Conservation (phyloP, 2,888 invertebrate species). For the Apodemia duryi region DNA sequence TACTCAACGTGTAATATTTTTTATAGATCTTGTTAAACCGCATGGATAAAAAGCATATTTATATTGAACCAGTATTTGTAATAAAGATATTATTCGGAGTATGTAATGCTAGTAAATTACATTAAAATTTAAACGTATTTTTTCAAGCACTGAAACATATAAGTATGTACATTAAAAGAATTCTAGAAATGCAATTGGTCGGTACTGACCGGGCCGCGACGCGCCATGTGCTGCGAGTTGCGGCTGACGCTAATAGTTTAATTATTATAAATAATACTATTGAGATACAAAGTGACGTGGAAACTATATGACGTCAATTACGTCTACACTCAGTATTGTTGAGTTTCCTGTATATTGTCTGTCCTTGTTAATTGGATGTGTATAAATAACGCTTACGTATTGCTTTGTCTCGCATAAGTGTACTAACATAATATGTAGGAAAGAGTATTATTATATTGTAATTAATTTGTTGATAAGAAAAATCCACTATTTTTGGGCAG, state of each 20-base stretch:
- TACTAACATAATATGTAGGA: not conserved
- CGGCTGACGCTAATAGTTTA: not conserved
- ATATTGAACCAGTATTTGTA: not conserved
- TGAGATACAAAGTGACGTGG: not conserved
- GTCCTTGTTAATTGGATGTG: not conserved
- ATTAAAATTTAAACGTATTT: not conserved
- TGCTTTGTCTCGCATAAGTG: slow-evolving; percentile 6
- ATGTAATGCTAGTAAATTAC: not conserved
- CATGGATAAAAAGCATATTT: not conserved
- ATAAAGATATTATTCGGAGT: not conserved
- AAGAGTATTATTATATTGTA: slow-evolving; percentile 1
- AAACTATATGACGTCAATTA: not conserved
- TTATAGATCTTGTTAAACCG: not conserved
- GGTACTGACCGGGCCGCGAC: too few relatives aligned
- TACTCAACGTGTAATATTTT: not conserved
- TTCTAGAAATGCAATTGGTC: too few relatives aligned
- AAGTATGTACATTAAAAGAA: too few relatives aligned
- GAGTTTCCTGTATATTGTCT: slow-evolving; percentile 12
- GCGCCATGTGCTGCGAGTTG: not conserved
- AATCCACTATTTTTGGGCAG: not conserved
- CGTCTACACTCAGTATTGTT: slow-evolving; percentile 9
- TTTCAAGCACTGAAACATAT: not conserved
- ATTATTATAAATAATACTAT: not conserved
- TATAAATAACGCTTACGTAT: slow-evolving; percentile 2
- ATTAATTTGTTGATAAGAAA: not conserved